A percentile compares a stretch with the other conserved stretches of the same genome.
Conservation (phyloP, 1,140 invertebrate genomes). For the Pseudomyrmex cubaensis region DNA sequence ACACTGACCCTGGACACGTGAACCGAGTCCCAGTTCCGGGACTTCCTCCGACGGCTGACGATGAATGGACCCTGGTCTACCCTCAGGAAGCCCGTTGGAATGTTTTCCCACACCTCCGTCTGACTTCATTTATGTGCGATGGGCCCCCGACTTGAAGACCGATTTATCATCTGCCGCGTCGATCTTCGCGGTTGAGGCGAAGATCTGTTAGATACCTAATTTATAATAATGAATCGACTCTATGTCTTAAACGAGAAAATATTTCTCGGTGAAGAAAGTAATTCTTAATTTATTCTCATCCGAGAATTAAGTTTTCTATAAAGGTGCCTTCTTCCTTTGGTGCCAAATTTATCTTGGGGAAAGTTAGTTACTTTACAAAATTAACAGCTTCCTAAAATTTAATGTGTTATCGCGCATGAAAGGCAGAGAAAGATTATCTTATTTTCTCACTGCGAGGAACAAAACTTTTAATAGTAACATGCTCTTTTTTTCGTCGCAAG, state of each 20-base stretch:
- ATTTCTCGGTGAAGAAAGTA: neutral
- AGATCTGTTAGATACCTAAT: conserved; percentile 3
- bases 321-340: neutral
- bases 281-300: neutral
- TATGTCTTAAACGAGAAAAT: conserved; percentile 13
- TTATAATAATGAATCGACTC: neutral
- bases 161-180: conserved; percentile 20
- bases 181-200: neutral
- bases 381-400: neutral
- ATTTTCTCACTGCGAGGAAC: neutral
- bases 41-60: conserved; percentile 27
- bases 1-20: conserved; percentile 61
- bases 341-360: neutral
- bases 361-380: neutral
- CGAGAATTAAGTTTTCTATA: neutral
- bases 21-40: conserved; percentile 42
- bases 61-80: conserved; percentile 49
- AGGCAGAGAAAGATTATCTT: neutral
- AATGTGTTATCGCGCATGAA: neutral
- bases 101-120: conserved; percentile 10
- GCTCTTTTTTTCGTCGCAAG: neutral
- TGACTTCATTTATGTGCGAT: conserved; percentile 14
- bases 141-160: neutral
- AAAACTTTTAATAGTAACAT: neutral
- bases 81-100: conserved; percentile 12